Conservation (phyloP, 2,888 invertebrate species). For the Dasysyrphus albostriatus region DNA sequence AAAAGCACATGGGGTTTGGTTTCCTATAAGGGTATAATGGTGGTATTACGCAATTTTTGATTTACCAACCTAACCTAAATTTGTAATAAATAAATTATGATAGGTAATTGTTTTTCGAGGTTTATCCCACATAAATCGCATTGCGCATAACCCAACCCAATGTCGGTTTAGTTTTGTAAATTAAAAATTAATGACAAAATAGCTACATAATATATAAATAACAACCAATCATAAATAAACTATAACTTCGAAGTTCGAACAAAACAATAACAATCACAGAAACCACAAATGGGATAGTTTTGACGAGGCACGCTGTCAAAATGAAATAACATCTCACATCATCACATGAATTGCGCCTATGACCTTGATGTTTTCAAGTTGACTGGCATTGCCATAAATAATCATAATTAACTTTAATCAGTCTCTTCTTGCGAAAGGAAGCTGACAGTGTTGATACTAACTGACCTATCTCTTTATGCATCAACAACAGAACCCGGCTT, state of each 20-base stretch:
- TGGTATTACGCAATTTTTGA: no score
- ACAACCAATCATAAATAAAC: neutral
- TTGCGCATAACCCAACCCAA: no score
- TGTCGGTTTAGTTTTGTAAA: neutral
- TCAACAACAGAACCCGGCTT: neutral
- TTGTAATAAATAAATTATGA: no score
- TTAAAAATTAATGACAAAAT: neutral
- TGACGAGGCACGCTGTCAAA: no score
- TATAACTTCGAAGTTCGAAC: neutral
- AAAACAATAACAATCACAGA: neutral
- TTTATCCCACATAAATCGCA: no score
- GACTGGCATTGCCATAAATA: conserved; percentile 19
- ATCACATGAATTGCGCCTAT: neutral
- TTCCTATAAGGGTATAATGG: no score
- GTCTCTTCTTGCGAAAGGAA: neutral
- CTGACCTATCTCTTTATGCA: conserved; percentile 23
- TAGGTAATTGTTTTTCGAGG: no score
- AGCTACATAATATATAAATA: no score
- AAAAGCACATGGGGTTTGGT: no score
- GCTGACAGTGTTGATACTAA: conserved; percentile 18
- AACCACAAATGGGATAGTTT: neutral
- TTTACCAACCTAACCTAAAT: no score
- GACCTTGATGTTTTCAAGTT: conserved; percentile 38
- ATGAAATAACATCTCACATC: no score
- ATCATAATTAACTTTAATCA: conserved; percentile 17